Percentiles rank a stretch among this genome's conserved stretches.
phyloP scores from a whole-genome alignment of 2,797 vertebrate species.

The Limosa lapponica region DNA sequence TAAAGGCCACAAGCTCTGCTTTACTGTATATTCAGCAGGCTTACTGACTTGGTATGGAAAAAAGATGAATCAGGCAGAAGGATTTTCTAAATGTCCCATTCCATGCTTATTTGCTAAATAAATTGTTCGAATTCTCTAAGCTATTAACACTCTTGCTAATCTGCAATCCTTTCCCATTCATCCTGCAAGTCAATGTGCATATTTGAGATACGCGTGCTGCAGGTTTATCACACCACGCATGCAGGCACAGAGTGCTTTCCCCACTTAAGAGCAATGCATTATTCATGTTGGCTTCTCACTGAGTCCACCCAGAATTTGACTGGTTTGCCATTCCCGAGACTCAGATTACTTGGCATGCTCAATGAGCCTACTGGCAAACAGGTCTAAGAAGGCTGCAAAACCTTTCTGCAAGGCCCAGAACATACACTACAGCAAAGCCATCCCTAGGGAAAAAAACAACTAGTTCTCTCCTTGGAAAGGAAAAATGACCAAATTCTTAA shows the following conservation, averaged over 20 bases:
- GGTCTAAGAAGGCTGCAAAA: background rate
- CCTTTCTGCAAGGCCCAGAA: background rate
- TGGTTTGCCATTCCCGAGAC: background rate
- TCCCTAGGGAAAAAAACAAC: background rate
- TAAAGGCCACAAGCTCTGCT: background rate
- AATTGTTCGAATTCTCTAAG: background rate
- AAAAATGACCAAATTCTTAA: background rate
- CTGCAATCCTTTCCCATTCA: background rate
- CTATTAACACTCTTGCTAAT: background rate
- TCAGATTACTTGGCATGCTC: background rate
- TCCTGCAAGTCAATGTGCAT: slow-evolving; percentile 12
- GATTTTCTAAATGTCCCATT: background rate
- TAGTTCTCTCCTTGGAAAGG: background rate
- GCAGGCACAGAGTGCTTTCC: background rate
- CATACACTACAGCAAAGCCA: background rate
- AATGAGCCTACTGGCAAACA: background rate
- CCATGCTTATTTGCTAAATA: background rate
- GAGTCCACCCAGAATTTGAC: background rate
- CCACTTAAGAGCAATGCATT: background rate
- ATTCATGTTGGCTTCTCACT: slow-evolving; percentile 32
- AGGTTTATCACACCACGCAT: slow-evolving; percentile 12
- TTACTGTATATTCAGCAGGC: background rate
- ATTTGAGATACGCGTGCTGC: background rate
- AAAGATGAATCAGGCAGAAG: background rate
- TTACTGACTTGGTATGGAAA: background rate